Percentiles rank a stretch among this genome's conserved stretches.
Evolutionary conservation across 2,797 vertebrate species (phyloP).

Genomic region (Arctocebus calabarensis): DNA sequence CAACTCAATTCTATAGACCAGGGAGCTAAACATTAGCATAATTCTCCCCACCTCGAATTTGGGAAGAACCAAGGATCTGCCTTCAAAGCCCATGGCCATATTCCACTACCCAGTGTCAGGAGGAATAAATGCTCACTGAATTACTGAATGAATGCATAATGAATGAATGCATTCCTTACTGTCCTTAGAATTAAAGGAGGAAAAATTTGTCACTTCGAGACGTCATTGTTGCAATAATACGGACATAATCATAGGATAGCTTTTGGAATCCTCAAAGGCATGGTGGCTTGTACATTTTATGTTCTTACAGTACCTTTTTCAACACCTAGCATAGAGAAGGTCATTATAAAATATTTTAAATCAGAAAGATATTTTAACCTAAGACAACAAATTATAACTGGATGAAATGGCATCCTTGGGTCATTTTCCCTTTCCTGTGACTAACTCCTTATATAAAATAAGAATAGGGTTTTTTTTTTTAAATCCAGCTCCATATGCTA

Average conservation of each 20-base stretch:
- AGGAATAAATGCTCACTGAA: not conserved
- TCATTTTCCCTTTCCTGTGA: slow-evolving; percentile 5
- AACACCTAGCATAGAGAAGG: not conserved
- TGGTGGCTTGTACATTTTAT: not conserved
- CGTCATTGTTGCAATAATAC: not conserved
- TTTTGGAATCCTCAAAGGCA: not conserved
- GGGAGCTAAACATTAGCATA: not conserved
- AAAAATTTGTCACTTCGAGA: not conserved
- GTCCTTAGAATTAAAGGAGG: slow-evolving; percentile 39
- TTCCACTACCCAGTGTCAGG: not conserved
- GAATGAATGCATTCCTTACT: not conserved
- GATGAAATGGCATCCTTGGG: not conserved
- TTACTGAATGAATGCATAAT: not conserved
- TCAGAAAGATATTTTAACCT: slow-evolving; percentile 44
- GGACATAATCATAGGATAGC: not conserved
- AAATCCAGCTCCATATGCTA: not conserved
- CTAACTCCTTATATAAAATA: not conserved
- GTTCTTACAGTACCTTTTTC: not conserved
- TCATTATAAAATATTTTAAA: not conserved
- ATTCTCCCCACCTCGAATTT: not conserved
- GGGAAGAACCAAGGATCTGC: not conserved
- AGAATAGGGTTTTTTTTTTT: not conserved
- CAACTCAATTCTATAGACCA: slow-evolving; percentile 14
- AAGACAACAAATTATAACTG: not conserved
- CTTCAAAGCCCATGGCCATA: not conserved